These are phyloP conservation scores for Melieria picta DNA, from an alignment of 2,888 invertebrate genomes.

Conservation along the genomic window DNA sequence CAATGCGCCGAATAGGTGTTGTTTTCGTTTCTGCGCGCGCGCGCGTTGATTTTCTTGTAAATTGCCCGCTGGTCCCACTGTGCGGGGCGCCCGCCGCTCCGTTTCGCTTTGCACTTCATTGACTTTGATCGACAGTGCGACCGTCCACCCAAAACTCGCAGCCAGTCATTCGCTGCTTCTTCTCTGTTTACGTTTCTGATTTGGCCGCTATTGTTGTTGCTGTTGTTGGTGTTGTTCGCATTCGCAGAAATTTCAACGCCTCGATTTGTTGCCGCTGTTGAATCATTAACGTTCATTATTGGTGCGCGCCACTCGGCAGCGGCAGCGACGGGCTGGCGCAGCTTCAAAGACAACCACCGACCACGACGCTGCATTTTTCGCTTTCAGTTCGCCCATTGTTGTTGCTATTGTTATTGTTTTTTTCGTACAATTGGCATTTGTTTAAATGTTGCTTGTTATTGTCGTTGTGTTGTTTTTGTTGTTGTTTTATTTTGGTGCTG, in stretches of 20 bases:
- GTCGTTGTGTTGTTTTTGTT: no score
- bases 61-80: neutral
- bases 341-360: no score
- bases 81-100: constrained; percentile 3
- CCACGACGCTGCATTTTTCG: no score
- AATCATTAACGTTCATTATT: constrained; percentile 27
- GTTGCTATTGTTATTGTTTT: no score
- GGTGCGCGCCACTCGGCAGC: constrained; percentile 2
- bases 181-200: constrained; percentile 18
- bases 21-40: no score
- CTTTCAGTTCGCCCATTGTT: no score
- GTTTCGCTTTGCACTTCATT: constrained; percentile 42
- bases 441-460: no score
- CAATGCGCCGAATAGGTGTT: no score
- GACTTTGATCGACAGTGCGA: constrained; percentile 35
- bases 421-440: no score
- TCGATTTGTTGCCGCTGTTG: constrained; percentile 26
- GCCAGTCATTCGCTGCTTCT: constrained; percentile 18
- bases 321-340: no score
- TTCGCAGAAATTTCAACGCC: constrained; percentile 20
- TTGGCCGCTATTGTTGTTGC: constrained; percentile 23
- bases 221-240: constrained; percentile 20
- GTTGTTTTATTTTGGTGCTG: no score
- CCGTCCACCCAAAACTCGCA: constrained; percentile 16
- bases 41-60: no score